Percentiles rank a stretch among this genome's conserved stretches.
These are phyloP conservation scores for Beris chalybata DNA, from an alignment of 2,888 invertebrate genomes.

Conservation along the genomic window DNA sequence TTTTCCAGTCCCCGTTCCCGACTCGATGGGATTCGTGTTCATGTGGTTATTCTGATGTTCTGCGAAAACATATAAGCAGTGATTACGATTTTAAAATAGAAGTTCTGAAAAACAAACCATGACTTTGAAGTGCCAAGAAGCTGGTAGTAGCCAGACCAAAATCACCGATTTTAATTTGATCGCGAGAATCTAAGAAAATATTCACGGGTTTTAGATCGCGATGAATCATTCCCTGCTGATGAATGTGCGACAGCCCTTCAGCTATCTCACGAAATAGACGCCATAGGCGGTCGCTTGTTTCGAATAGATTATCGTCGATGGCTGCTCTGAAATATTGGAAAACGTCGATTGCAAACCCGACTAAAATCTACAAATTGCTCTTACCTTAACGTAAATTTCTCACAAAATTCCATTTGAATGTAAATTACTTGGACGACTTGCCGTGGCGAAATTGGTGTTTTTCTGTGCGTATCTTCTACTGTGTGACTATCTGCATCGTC, in stretches of 20 bases:
- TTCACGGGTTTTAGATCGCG: slow-evolving; percentile 87
- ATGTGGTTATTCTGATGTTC: slow-evolving; percentile 15
- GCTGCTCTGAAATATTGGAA: slow-evolving; percentile 63
- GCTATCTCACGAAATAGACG: slow-evolving; percentile 92
- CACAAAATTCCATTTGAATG: slow-evolving; percentile 99
- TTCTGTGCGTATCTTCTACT: slow-evolving; percentile 42
- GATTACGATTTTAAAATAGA: slow-evolving; percentile 23
- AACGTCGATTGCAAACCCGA: too few relatives aligned
- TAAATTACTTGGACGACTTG: slow-evolving; percentile 66
- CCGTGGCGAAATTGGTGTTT: slow-evolving; percentile 44
- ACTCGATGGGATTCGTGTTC: slow-evolving; percentile 46
- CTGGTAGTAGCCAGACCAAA: slow-evolving; percentile 93
- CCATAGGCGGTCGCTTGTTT: slow-evolving; percentile 83
- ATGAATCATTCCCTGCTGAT: slow-evolving; percentile 88
- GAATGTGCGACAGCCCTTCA: slow-evolving; percentile 86
- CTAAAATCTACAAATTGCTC: neutral
- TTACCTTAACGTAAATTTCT: slow-evolving; percentile 83
- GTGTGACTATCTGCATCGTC: slow-evolving; percentile 44
- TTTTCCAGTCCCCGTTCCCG: slow-evolving; percentile 66
- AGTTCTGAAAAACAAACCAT: slow-evolving; percentile 43
- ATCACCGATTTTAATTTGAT: slow-evolving; percentile 96
- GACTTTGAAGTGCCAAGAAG: slow-evolving; percentile 57
- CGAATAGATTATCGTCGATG: slow-evolving; percentile 79
- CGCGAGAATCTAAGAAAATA: slow-evolving; percentile 91
- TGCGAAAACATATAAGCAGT: slow-evolving; percentile 9